Evolutionary conservation across 1,140 invertebrate species (phyloP).

Genomic region (Zaprionus davidi): DNA sequence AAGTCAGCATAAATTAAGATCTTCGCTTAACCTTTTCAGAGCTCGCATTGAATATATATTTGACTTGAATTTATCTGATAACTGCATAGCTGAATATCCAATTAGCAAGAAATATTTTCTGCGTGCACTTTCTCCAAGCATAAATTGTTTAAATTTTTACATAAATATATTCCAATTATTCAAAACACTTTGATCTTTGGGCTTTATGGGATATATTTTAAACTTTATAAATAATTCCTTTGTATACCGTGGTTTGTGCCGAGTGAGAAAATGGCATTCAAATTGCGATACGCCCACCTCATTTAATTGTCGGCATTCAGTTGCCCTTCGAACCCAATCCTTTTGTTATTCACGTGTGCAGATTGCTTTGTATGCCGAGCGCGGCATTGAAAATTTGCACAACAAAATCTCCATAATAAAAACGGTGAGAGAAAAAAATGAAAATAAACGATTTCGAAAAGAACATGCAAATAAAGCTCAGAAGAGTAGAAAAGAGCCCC

Average conservation of each 20-base stretch:
- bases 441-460: constrained; percentile 59
- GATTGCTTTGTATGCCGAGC: constrained; percentile 68
- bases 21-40: neutral
- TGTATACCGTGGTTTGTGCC: neutral
- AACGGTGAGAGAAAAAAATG: constrained; percentile 12
- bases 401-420: constrained; percentile 49
- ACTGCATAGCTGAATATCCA: neutral
- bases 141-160: neutral
- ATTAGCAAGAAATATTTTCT: neutral
- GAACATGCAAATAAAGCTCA: constrained; percentile 74
- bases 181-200: neutral
- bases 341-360: constrained; percentile 48
- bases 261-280: constrained; percentile 17
- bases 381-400: constrained; percentile 50
- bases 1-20: constrained; percentile 1
- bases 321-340: constrained; percentile 25
- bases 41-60: neutral
- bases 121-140: neutral
- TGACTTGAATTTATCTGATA: neutral
- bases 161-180: neutral
- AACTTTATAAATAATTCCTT: neutral
- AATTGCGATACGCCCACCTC: constrained; percentile 21
- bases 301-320: constrained; percentile 45
- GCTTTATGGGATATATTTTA: neutral
- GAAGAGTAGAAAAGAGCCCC: constrained; percentile 52